Evolutionary conservation across 2,113 vertebrate species (phyloP), one percentile per base, ranked within the genome.

Genomic region (Montifringilla adamsi): DNA sequence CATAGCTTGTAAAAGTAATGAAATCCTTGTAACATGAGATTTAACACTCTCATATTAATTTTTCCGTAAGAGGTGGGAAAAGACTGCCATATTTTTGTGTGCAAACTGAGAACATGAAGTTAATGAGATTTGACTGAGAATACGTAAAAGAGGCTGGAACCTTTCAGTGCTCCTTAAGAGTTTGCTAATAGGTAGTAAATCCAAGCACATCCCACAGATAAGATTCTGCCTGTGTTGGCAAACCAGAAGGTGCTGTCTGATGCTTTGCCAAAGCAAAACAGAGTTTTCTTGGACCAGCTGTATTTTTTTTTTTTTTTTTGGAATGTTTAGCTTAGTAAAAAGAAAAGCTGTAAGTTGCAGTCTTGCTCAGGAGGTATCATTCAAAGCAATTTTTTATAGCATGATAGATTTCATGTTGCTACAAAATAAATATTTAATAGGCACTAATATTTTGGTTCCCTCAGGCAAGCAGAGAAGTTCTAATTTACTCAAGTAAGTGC

Each of bases 241-340:
- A 84, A 93, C 70, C 86, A 95, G 87, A 94, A 91, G 81, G 67
- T 88, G 79, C 69, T 1, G 76, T 94, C 64, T 96, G 91, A 97
- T 97, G 81, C 89, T 81, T 87, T 96, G 94, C 91, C 95, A 96
- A 96, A 94, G 89, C 76, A 95, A 94, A 96, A 87, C 64, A 77
- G 73, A 47, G 20, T 76, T 94, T 87, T 76, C 82, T 93, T 94
- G 91, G 64, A 72, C 79, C 68, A 84, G 66, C 41, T 93, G 47
- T 93, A 44, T 82, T 72, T 93, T 90, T 91, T 50, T 84, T 93
- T 95, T 87, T 52, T 79, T 59, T n/a, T 55, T 55, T 33, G 16
- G 13, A 96, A 68, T 22, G 35, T 91, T 63, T 87, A 94, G 67
- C 78, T 94, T 82, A 52, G 64, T 55, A 66, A 80, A 74, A 90